Percentiles rank a stretch among this genome's conserved stretches.
Evolutionary conservation across 2,113 vertebrate genomes (phyloP).

Genomic region (Corapipo altera): DNA sequence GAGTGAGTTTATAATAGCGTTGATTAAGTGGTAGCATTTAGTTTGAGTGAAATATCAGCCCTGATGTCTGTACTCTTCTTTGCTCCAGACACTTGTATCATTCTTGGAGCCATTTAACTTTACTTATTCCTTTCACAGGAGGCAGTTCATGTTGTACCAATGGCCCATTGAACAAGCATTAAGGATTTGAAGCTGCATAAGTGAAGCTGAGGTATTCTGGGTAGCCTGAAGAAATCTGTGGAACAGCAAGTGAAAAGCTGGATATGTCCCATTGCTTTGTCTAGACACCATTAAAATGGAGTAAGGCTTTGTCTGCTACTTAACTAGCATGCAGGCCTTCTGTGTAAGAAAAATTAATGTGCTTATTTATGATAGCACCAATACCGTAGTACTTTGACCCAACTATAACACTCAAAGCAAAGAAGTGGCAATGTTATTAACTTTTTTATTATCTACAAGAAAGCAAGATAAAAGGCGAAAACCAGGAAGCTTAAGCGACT

Average conservation of each 20-base stretch:
- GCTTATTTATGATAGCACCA: not conserved
- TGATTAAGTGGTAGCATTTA: conserved; percentile 39
- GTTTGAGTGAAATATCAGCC: conserved; percentile 30
- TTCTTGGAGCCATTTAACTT: not conserved
- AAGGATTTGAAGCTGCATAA: not conserved
- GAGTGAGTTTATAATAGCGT: conserved; percentile 40
- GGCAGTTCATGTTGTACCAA: not conserved
- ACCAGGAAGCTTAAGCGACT: not conserved
- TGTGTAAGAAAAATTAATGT: not conserved
- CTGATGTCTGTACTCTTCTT: not conserved
- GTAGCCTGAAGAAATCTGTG: not conserved
- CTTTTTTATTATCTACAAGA: not conserved
- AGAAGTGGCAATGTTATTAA: not conserved
- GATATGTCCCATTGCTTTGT: not conserved
- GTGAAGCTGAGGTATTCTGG: not conserved
- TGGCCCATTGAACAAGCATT: not conserved
- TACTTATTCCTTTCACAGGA: not conserved
- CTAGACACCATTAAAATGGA: not conserved
- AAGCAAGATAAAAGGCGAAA: not conserved
- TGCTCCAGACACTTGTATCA: conserved; percentile 13
- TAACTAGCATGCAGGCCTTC: not conserved
- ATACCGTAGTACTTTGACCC: not conserved
- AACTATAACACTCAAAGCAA: not conserved
- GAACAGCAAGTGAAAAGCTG: not conserved
- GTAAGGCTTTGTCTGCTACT: not conserved